Conservation (phyloP, 2,113 vertebrate genomes). For the Chaetorhynchus papuensis region DNA sequence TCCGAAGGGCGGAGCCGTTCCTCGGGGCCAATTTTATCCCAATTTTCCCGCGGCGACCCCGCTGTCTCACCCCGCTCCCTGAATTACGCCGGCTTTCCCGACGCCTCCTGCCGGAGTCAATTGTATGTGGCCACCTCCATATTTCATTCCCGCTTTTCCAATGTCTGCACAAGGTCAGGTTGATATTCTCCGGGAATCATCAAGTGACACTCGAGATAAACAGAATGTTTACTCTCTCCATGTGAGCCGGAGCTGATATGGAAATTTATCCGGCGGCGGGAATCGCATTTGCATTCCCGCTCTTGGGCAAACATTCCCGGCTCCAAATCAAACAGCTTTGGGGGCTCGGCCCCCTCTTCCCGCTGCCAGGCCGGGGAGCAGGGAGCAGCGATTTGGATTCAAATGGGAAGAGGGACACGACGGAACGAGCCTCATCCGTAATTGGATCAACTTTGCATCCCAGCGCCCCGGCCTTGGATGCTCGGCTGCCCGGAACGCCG, state of each 20-base stretch:
- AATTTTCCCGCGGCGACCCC: constrained; percentile 55
- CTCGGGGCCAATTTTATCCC: constrained; percentile 31
- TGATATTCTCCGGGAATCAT: constrained; percentile 99
- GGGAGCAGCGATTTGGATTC: constrained; percentile 93
- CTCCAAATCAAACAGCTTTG: constrained; percentile 98
- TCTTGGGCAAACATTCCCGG: constrained; percentile 98
- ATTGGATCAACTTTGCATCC: constrained; percentile 91
- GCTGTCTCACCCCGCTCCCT: constrained; percentile 72
- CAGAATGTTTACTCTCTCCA: constrained; percentile 99
- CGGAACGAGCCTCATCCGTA: constrained; percentile 82
- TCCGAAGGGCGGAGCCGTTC: not conserved
- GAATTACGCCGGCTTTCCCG: constrained; percentile 78
- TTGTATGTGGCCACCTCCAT: constrained; percentile 86
- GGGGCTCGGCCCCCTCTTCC: constrained; percentile 79
- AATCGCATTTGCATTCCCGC: constrained; percentile 99
- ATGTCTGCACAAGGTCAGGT: constrained; percentile 94
- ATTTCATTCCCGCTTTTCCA: constrained; percentile 90
- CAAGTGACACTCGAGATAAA: constrained; percentile 99
- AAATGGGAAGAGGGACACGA: constrained; percentile 84
- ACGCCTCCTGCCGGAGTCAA: constrained; percentile 88
- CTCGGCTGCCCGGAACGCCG: constrained; percentile 81
- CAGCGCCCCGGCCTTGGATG: constrained; percentile 84
- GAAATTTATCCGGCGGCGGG: constrained; percentile 99
- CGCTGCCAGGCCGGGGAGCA: constrained; percentile 88
- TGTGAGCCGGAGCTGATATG: constrained; percentile 99